phyloP scores from a whole-genome alignment of 2,888 invertebrate genomes.

The Macrophya alboannulata region DNA sequence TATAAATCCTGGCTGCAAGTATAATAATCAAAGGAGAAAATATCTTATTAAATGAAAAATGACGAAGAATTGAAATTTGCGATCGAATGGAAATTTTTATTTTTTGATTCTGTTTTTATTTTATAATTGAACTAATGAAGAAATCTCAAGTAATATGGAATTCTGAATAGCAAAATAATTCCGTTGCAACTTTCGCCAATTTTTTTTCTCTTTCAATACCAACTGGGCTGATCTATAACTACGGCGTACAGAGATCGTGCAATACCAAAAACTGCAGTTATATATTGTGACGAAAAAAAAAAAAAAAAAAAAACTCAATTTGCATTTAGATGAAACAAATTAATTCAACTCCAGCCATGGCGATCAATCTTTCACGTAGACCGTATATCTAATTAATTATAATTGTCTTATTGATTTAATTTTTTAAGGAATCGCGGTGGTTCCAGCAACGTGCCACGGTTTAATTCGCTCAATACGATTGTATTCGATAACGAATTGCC shows the following conservation, averaged over 20 bases:
- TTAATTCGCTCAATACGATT: slow-evolving; percentile 35
- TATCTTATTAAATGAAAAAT: too few relatives aligned
- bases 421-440: slow-evolving; percentile 7
- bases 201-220: background rate
- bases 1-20: too few relatives aligned
- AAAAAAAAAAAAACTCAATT: too few relatives aligned
- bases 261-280: background rate
- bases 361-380: too few relatives aligned
- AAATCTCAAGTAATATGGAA: background rate
- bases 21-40: too few relatives aligned
- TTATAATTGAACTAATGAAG: background rate
- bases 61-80: too few relatives aligned
- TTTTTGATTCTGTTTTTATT: too few relatives aligned
- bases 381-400: background rate
- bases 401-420: slow-evolving; percentile 5
- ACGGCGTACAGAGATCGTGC: too few relatives aligned
- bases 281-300: background rate
- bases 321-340: background rate
- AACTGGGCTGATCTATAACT: background rate
- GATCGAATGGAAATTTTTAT: too few relatives aligned
- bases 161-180: background rate
- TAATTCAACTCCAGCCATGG: too few relatives aligned
- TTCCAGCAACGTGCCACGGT: slow-evolving; percentile 24
- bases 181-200: background rate
- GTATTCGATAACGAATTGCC: slow-evolving; percentile 36